phyloP scores from a whole-genome alignment of 2,888 invertebrate genomes.

The Phrixothrix hirtus region DNA sequence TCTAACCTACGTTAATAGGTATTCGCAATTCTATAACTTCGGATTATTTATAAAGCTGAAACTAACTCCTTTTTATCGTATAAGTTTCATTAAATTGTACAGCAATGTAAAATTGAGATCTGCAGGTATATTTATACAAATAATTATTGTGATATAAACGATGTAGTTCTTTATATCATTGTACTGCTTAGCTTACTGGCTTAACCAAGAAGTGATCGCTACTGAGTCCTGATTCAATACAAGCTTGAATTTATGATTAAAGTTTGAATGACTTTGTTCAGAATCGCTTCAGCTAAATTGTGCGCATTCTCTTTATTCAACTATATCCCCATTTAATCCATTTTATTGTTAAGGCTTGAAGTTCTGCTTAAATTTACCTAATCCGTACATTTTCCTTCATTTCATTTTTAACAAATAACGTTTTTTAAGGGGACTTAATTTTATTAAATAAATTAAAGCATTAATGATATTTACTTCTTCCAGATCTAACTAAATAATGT shows the following conservation, averaged over 20 bases:
- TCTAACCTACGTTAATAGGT: conserved; percentile 23
- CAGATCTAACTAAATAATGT: too few species aligned
- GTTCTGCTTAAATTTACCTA: conserved; percentile 46
- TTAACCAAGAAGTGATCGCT: conserved; percentile 35
- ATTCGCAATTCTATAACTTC: conserved; percentile 4
- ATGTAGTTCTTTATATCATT: conserved; percentile 23
- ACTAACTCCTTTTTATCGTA: too few species aligned
- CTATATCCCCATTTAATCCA: conserved; percentile 52
- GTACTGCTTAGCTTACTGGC: conserved; percentile 30
- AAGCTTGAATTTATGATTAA: conserved; percentile 51
- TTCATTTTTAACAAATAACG: conserved; percentile 25
- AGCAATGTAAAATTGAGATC: too few species aligned
- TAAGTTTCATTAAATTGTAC: too few species aligned
- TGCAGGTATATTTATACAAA: conserved; percentile 21
- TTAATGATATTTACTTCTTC: too few species aligned
- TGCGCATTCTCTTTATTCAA: conserved; percentile 53
- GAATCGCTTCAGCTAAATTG: conserved; percentile 53
- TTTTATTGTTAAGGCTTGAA: conserved; percentile 53
- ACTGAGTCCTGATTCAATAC: conserved; percentile 45
- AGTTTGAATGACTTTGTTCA: conserved; percentile 53
- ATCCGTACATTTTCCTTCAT: conserved; percentile 24
- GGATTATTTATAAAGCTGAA: conserved; percentile 6
- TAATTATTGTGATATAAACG: conserved; percentile 16
- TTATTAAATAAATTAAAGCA: too few species aligned
- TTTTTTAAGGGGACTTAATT: too few species aligned